A percentile compares a stretch with the other conserved stretches of the same genome.
Evolutionary conservation across 2,888 invertebrate genomes (phyloP).

Genomic region (Eupithecia dodoneata): DNA sequence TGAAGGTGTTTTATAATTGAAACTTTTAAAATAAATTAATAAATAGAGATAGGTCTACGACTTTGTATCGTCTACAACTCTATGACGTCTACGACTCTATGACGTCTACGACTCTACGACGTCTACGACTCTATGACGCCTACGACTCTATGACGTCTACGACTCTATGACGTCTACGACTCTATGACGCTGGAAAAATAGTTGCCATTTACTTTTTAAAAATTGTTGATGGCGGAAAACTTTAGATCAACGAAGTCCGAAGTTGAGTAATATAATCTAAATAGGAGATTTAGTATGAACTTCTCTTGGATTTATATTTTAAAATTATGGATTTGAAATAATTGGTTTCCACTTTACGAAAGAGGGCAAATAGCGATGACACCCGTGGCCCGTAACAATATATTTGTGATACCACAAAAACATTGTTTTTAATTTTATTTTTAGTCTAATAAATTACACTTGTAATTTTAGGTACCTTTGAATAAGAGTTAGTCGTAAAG

Average conservation of each 20-base stretch:
- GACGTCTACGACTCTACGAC: no score
- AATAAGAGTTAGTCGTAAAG: constrained; percentile 35
- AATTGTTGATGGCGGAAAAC: neutral
- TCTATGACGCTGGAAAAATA: no score
- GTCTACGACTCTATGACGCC: no score
- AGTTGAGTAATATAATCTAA: neutral
- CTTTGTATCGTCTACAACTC: neutral
- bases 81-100: neutral
- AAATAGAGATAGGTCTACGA: neutral
- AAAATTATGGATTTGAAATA: neutral
- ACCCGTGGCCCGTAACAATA: neutral
- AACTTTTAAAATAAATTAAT: neutral
- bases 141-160: no score
- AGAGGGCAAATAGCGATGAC: neutral
- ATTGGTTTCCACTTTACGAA: neutral
- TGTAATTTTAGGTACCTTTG: constrained; percentile 28
- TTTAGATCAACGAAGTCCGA: neutral
- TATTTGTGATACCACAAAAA: neutral
- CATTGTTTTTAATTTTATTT: neutral
- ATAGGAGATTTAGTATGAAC: neutral
- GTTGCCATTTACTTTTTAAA: no score
- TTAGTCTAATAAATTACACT: constrained; percentile 22
- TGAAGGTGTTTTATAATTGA: neutral
- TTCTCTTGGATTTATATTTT: neutral
- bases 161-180: no score